These are phyloP conservation scores for Homarus americanus DNA, from an alignment of 1,140 invertebrate genomes.

Conservation along the genomic window DNA sequence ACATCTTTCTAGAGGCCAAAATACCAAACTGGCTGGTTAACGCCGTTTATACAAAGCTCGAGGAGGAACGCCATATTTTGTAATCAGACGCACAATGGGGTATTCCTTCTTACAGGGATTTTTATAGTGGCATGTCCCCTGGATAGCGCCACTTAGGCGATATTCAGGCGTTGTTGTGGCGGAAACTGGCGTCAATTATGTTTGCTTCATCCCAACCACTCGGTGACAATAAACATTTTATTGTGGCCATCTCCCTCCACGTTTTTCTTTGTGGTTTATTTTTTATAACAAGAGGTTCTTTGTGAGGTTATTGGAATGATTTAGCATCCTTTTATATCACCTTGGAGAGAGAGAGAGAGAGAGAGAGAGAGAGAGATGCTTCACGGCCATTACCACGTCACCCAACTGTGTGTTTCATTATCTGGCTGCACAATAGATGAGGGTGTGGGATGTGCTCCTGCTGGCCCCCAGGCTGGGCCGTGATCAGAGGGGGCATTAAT, in stretches of 20 bases:
- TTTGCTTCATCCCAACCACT: background rate
- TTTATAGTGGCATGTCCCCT: slow-evolving; percentile 19
- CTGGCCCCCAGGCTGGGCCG: background rate
- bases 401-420: background rate
- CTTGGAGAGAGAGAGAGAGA: too few species aligned
- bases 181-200: slow-evolving; percentile 36
- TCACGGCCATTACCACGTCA: background rate
- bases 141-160: slow-evolving; percentile 28
- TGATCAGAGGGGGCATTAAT: background rate
- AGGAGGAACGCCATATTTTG: slow-evolving; percentile 34
- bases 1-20: background rate
- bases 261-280: background rate
- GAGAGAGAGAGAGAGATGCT: background rate
- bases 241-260: background rate
- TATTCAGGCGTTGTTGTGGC: slow-evolving; percentile 14
- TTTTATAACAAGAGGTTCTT: background rate
- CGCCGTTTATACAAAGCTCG: background rate
- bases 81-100: slow-evolving; percentile 40
- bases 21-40: background rate
- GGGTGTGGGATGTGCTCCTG: background rate
- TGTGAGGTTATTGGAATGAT: too few species aligned
- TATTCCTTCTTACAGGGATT: slow-evolving; percentile 14
- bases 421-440: background rate
- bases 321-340: background rate
- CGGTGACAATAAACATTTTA: slow-evolving; percentile 4